These are phyloP conservation scores for Brachyhypopomus gauderio DNA, from an alignment of 2,113 vertebrate species.

Conservation along the genomic window DNA sequence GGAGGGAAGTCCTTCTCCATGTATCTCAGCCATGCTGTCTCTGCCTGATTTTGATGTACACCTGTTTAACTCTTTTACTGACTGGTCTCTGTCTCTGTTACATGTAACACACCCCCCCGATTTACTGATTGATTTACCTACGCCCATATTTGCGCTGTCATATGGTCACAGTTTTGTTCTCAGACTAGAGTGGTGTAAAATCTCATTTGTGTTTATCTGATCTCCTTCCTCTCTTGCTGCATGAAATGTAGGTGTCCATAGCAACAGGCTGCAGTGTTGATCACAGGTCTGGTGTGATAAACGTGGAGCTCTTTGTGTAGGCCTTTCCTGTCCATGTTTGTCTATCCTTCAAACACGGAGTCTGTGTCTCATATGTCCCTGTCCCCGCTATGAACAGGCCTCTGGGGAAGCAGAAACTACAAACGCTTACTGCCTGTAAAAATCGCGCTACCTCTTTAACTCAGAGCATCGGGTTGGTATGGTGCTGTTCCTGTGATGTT, in stretches of 20 bases:
- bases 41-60: too few relatives aligned
- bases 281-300: slow-evolving; percentile 56
- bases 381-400: neutral
- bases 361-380: neutral
- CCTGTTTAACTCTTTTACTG: too few relatives aligned
- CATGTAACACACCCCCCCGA: too few relatives aligned
- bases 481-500: slow-evolving; percentile 7
- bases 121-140: neutral
- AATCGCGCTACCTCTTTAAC: slow-evolving; percentile 5
- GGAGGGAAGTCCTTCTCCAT: too few relatives aligned
- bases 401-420: neutral
- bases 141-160: neutral
- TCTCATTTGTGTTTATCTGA: slow-evolving; percentile 12
- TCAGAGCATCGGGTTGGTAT: neutral
- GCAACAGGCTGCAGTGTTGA: slow-evolving; percentile 58
- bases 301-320: slow-evolving; percentile 19
- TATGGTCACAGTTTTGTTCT: neutral
- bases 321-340: slow-evolving; percentile 8
- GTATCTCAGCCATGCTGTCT: too few relatives aligned
- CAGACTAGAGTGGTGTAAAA: neutral
- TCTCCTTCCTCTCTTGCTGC: slow-evolving; percentile 30
- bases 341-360: slow-evolving; percentile 14
- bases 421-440: neutral
- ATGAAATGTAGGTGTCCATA: slow-evolving; percentile 60
- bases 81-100: too few relatives aligned